Evolutionary conservation across 2,797 vertebrate genomes (phyloP).

Genomic region (Labeo calbasu): DNA sequence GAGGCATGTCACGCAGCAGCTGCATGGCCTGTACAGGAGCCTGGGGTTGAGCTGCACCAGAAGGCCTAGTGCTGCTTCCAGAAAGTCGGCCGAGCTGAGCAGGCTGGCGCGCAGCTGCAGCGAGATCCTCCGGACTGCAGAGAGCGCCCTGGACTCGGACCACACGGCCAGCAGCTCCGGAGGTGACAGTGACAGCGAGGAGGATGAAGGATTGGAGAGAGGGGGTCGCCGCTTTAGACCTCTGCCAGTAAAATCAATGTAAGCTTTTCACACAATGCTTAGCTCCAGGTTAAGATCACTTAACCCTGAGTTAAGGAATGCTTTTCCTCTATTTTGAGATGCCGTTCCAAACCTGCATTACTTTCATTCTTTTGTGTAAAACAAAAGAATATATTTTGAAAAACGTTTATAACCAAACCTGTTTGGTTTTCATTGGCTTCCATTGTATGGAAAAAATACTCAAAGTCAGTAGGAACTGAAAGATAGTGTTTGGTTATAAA

Average conservation of each 20-base stretch:
- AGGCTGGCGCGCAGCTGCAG: slow-evolving; percentile 66
- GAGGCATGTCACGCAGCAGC: slow-evolving; percentile 70
- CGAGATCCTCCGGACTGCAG: slow-evolving; percentile 66
- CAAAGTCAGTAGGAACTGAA: neutral
- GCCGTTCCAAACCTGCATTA: neutral
- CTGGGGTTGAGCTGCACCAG: slow-evolving; percentile 41
- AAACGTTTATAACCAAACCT: neutral
- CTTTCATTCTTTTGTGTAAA: neutral
- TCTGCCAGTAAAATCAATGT: slow-evolving; percentile 46
- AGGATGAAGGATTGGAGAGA: neutral
- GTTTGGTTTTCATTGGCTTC: neutral
- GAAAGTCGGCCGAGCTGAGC: slow-evolving; percentile 59
- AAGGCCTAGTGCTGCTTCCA: slow-evolving; percentile 13
- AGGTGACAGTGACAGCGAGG: slow-evolving; percentile 58
- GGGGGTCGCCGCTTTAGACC: slow-evolving; percentile 15
- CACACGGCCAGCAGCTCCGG: slow-evolving; percentile 70
- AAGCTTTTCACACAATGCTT: slow-evolving; percentile 35
- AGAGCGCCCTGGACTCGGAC: slow-evolving; percentile 71
- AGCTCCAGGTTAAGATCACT: neutral
- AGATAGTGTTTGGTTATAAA: neutral
- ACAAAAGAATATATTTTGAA: neutral
- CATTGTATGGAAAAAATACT: neutral
- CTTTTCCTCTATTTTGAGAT: neutral
- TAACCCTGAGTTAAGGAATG: neutral
- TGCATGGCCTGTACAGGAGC: slow-evolving; percentile 61